phyloP scores from a whole-genome alignment of 2,888 invertebrate genomes.

The Aspidiotus rigidus region DNA sequence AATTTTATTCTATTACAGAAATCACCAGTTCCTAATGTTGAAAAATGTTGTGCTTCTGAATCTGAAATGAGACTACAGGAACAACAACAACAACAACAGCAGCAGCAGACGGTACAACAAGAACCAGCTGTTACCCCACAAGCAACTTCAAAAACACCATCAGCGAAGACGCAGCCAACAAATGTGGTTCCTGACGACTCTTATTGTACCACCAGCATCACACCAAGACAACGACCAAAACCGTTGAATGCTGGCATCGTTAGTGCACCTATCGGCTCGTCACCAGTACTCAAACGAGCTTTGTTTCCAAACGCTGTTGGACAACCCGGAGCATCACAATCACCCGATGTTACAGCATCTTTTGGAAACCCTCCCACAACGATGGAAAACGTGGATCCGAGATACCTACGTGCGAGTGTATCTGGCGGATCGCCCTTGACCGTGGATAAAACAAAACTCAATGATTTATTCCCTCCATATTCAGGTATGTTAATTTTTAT shows the following conservation, averaged over 20 bases:
- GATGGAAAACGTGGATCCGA: slow-evolving; percentile 13
- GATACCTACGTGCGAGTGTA: slow-evolving; percentile 8
- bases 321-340: slow-evolving; percentile 34
- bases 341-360: slow-evolving; percentile 26
- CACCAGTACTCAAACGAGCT: slow-evolving; percentile 35
- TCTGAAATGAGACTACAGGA: slow-evolving; percentile 8
- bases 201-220: slow-evolving; percentile 67
- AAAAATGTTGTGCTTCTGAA: slow-evolving; percentile 45
- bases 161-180: slow-evolving; percentile 41
- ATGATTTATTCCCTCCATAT: slow-evolving; percentile 27
- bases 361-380: neutral
- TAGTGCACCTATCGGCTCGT: slow-evolving; percentile 35
- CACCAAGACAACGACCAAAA: slow-evolving; percentile 73
- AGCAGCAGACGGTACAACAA: slow-evolving; percentile 16
- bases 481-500: slow-evolving; percentile 6
- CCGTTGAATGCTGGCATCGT: slow-evolving; percentile 35
- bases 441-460: slow-evolving; percentile 8
- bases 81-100: slow-evolving; percentile 19
- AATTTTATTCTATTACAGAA: slow-evolving; percentile 49
- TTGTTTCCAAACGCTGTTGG: slow-evolving; percentile 27
- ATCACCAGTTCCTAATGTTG: slow-evolving; percentile 54
- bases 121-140: neutral
- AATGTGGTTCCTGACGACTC: slow-evolving; percentile 41
- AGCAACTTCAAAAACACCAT: slow-evolving; percentile 26
- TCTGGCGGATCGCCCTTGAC: slow-evolving; percentile 8